Conservation (phyloP, 2,113 vertebrate species). For the Callopanchax toddi region DNA sequence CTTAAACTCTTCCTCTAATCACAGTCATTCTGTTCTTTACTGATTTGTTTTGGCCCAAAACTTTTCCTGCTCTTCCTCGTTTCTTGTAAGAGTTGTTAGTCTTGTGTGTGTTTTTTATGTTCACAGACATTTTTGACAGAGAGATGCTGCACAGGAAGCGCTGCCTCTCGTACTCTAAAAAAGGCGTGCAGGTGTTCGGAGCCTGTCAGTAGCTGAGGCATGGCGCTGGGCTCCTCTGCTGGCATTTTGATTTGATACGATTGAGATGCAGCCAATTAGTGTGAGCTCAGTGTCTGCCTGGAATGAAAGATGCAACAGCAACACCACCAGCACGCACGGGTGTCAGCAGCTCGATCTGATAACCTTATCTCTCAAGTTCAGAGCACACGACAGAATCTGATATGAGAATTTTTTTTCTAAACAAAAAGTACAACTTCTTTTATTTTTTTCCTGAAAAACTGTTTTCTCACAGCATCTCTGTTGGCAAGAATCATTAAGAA, state of each 20-base stretch:
- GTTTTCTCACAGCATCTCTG: no score
- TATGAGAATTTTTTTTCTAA: neutral
- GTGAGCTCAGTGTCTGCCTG: slow-evolving; percentile 34
- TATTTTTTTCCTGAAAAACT: slow-evolving; percentile 22
- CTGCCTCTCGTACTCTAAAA: neutral
- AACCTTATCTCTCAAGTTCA: slow-evolving; percentile 18
- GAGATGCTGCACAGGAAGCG: neutral
- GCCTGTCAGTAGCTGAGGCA: slow-evolving; percentile 5
- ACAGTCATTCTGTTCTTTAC: no score
- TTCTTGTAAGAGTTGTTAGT: slow-evolving; percentile 11
- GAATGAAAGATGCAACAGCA: slow-evolving; percentile 15
- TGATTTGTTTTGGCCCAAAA: no score
- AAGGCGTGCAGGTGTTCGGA: slow-evolving; percentile 6
- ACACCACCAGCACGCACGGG: slow-evolving; percentile 5
- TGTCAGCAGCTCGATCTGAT: slow-evolving; percentile 22
- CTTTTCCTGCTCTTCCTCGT: slow-evolving; percentile 8
- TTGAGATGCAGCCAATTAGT: slow-evolving; percentile 58
- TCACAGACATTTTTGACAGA: slow-evolving; percentile 2
- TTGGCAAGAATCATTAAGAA: slow-evolving; percentile 15
- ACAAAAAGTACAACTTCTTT: neutral
- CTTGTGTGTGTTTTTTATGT: neutral
- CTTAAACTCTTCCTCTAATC: neutral
- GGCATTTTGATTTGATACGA: slow-evolving; percentile 44
- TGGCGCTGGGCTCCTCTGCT: slow-evolving; percentile 18
- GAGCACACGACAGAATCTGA: neutral